phyloP scores from a whole-genome alignment of 2,888 invertebrate genomes.

The Augochlorella aurata region DNA sequence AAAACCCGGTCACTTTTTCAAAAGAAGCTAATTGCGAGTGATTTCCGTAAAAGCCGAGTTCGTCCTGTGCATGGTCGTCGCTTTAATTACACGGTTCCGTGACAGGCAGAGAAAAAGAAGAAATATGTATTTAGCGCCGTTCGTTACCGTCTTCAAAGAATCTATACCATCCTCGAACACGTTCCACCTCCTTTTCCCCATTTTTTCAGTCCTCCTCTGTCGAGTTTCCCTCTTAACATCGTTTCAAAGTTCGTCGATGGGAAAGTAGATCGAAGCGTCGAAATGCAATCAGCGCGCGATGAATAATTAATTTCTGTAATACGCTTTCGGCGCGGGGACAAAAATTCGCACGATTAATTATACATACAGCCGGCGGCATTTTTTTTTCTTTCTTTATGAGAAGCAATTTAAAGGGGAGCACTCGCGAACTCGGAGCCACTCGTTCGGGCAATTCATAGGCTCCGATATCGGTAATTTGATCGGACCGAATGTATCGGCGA shows the following conservation, averaged over 20 bases:
- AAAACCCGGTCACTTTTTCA: no score
- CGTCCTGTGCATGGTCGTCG: background rate
- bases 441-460: background rate
- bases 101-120: background rate
- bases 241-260: slow-evolving; percentile 14
- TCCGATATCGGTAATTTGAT: slow-evolving; percentile 6
- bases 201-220: background rate
- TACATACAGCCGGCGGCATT: slow-evolving; percentile 3
- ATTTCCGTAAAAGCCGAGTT: background rate
- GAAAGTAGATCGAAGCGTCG: slow-evolving; percentile 21
- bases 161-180: slow-evolving; percentile 17
- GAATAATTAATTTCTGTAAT: slow-evolving; percentile 39
- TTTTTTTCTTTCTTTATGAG: background rate
- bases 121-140: slow-evolving; percentile 14
- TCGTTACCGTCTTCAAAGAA: slow-evolving; percentile 30
- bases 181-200: background rate
- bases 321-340: slow-evolving; percentile 8
- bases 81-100: background rate
- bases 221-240: slow-evolving; percentile 35
- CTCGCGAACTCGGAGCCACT: background rate
- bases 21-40: background rate
- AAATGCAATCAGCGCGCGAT: slow-evolving; percentile 22
- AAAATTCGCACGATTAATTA: slow-evolving; percentile 31
- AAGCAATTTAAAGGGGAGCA: slow-evolving; percentile 16
- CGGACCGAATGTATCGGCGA: background rate